Evolutionary conservation across 2,888 invertebrate species (phyloP).

Genomic region (Temnothorax unifasciatus): DNA sequence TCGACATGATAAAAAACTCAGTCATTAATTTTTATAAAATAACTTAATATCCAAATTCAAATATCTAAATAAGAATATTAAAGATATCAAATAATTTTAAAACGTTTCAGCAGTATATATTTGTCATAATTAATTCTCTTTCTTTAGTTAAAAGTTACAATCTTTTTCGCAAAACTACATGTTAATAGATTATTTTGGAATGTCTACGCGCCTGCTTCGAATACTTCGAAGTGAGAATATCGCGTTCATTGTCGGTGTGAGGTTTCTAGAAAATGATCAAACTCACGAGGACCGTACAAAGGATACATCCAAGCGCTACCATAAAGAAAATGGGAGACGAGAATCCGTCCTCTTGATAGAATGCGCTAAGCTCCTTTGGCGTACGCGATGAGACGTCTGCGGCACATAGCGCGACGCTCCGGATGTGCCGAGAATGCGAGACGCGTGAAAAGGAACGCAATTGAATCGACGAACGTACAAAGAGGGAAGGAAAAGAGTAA

Average conservation of each 20-base stretch:
- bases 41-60: neutral
- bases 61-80: neutral
- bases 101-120: neutral
- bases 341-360: constrained; percentile 23
- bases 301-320: neutral
- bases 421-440: constrained; percentile 12
- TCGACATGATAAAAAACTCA: neutral
- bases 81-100: neutral
- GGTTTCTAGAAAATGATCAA: constrained; percentile 47
- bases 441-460: constrained; percentile 25
- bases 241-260: constrained; percentile 19
- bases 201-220: neutral
- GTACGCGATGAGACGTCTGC: constrained; percentile 4
- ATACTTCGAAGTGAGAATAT: neutral
- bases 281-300: constrained; percentile 5
- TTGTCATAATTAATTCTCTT: neutral
- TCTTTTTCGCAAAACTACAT: neutral
- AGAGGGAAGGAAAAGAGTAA: constrained; percentile 5
- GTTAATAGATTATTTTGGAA: neutral
- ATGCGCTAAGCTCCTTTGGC: constrained; percentile 31
- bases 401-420: neutral
- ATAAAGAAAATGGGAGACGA: neutral
- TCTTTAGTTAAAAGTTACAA: neutral
- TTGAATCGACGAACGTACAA: constrained; percentile 33
- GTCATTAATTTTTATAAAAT: neutral